These are phyloP conservation scores for Ostrea edulis DNA, from an alignment of 1,140 invertebrate genomes.

Conservation along the genomic window DNA sequence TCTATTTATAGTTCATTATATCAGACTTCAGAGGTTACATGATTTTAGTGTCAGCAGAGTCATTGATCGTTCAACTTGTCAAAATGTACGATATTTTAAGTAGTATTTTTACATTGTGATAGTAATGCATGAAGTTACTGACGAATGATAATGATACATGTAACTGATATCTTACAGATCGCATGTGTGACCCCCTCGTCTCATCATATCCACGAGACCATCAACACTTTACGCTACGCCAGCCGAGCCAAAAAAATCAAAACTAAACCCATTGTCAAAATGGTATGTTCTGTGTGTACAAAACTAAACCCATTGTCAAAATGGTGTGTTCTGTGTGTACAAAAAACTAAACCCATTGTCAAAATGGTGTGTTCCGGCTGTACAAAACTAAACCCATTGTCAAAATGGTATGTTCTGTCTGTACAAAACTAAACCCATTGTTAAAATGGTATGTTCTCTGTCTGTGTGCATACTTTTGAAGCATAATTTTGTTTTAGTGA, in stretches of 20 bases:
- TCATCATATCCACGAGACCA: conserved; percentile 75
- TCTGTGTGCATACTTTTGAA: too few relatives aligned
- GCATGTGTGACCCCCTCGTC: conserved; percentile 78
- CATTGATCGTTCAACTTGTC: too few relatives aligned
- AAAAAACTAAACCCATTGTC: conserved; percentile 77
- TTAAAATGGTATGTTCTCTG: background rate
- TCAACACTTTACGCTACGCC: conserved; percentile 79
- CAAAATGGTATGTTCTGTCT: conserved; percentile 87
- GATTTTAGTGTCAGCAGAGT: too few relatives aligned
- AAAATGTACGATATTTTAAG: too few relatives aligned
- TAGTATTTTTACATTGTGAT: too few relatives aligned
- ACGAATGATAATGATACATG: too few relatives aligned
- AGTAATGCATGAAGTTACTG: too few relatives aligned
- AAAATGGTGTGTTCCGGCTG: conserved; percentile 88
- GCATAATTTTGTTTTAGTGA: background rate
- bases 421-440: too few relatives aligned
- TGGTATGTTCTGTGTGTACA: conserved; percentile 88
- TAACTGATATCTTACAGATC: conserved; percentile 69
- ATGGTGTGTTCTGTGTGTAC: background rate
- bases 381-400: conserved; percentile 77
- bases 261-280: conserved; percentile 81
- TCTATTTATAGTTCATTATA: too few relatives aligned
- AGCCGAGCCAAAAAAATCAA: conserved; percentile 78
- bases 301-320: too few relatives aligned
- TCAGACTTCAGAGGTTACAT: too few relatives aligned